Base-by-base conservation (phyloP, 2,888 invertebrate species). In the Biston betularia region DNA sequence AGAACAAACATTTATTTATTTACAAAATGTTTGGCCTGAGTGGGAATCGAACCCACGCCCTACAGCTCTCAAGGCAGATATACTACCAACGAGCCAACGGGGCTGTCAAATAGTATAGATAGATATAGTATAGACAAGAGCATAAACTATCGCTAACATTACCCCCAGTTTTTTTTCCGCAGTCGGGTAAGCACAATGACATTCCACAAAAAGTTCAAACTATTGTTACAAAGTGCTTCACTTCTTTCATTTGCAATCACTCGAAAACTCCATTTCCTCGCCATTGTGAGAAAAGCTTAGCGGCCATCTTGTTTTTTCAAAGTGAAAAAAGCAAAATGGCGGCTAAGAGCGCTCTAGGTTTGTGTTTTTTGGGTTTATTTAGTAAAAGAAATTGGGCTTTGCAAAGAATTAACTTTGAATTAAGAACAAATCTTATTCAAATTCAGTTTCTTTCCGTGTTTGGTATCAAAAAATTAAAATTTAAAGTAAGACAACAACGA, bases 291-390 rank as follows among this genome's bases (percentile, higher is more conserved):
- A 52, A 14, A 52, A 59, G 65, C 68, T 70, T 67, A 58, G 67
- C 45, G 67, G 73, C 77, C 77, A 77, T 77, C 65, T 77, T 76
- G 75, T 70, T 66, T 71, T 60, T 58, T 0, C 50, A 71, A 66
- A 61, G 68, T 55, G 70, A 62, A 74, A 71, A 70, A 71, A 63
- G 62, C 71, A 75, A 76, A 40, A 75, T 75, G 76, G 76, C 68
- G 75, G 75, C 53, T 11, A 52, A 68, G 60, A 63, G 65, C 68
- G 45, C 53, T 53, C 45, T 55, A 61, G 33, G 63, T 61, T 67
- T 9, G 8, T 4, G 38, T 72, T 70, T 45, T 64, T 33, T 10
- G 24, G 57, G 69, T 72, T 56, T 56, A 38, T 49, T 63, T 14
- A 35, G 10, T 0, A 14, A 11, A 40, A 15, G 10, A 15, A 38